Evolutionary conservation across 2,888 invertebrate genomes (phyloP).

Genomic region (Apodemia hepburni): DNA sequence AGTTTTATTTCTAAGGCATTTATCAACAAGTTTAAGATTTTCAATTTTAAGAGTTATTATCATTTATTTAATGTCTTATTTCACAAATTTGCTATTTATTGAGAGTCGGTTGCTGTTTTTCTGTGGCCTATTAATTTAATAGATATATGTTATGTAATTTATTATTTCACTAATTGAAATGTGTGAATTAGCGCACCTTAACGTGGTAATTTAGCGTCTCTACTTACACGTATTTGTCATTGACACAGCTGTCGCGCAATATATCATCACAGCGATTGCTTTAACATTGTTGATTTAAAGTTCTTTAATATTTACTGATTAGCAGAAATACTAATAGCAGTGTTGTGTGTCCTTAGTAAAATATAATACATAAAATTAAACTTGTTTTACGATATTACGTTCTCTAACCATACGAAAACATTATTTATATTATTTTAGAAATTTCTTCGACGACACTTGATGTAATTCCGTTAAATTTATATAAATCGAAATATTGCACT

Average conservation of each 20-base stretch:
- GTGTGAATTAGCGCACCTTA: background rate
- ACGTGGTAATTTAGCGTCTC: background rate
- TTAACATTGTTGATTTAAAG: background rate
- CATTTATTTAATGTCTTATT: too few relatives aligned
- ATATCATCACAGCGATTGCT: slow-evolving; percentile 1
- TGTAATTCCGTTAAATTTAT: too few relatives aligned
- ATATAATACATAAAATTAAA: too few relatives aligned
- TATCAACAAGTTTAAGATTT: too few relatives aligned
- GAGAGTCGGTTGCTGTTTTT: too few relatives aligned
- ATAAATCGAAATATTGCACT: too few relatives aligned
- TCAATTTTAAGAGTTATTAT: background rate
- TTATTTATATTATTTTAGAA: too few relatives aligned
- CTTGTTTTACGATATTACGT: too few relatives aligned
- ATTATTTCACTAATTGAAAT: background rate
- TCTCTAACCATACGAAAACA: too few relatives aligned
- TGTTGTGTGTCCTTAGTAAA: background rate
- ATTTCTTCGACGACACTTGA: too few relatives aligned
- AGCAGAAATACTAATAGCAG: background rate
- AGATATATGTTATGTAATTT: background rate
- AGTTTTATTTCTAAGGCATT: too few relatives aligned
- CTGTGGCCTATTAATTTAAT: background rate
- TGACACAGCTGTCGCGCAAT: slow-evolving; percentile 1
- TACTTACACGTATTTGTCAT: background rate
- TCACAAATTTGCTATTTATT: background rate
- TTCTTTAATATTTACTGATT: background rate